phyloP scores from a whole-genome alignment of 2,113 vertebrate species.

The Chaenogobius annularis region DNA sequence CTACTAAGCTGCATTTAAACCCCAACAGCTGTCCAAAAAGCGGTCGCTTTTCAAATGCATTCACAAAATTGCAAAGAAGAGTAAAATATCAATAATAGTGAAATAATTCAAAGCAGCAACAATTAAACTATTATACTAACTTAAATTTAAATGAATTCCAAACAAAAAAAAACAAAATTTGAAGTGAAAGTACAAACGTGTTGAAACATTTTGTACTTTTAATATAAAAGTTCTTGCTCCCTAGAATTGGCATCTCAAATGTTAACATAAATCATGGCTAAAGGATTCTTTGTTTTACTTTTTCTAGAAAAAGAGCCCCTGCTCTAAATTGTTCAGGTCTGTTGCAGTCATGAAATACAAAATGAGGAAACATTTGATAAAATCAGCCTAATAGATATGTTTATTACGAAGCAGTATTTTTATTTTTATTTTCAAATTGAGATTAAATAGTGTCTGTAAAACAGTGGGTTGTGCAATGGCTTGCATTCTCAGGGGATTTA shows the following conservation, averaged over 20 bases:
- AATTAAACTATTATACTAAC: too few species aligned
- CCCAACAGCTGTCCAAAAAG: neutral
- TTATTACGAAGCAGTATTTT: neutral
- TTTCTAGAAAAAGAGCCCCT: neutral
- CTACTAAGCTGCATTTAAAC: neutral
- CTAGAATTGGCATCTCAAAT: too few species aligned
- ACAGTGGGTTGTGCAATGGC: constrained; percentile 43
- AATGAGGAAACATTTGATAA: neutral
- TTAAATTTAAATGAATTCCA: neutral
- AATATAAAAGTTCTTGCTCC: too few species aligned
- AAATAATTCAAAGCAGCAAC: neutral
- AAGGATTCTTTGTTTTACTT: neutral
- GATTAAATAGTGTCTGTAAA: constrained; percentile 39
- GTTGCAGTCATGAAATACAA: neutral
- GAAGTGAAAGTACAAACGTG: too few species aligned
- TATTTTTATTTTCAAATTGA: neutral
- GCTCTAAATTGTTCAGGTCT: neutral
- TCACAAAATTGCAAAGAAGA: neutral
- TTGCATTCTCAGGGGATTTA: constrained; percentile 32
- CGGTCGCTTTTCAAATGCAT: constrained; percentile 8
- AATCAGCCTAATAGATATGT: neutral
- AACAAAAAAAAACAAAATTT: too few species aligned
- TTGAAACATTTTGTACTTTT: too few species aligned
- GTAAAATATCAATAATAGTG: neutral
- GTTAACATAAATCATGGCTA: neutral